Evolutionary conservation across 2,113 vertebrate genomes (phyloP).

Genomic region (Romanogobio albipinnatus): DNA sequence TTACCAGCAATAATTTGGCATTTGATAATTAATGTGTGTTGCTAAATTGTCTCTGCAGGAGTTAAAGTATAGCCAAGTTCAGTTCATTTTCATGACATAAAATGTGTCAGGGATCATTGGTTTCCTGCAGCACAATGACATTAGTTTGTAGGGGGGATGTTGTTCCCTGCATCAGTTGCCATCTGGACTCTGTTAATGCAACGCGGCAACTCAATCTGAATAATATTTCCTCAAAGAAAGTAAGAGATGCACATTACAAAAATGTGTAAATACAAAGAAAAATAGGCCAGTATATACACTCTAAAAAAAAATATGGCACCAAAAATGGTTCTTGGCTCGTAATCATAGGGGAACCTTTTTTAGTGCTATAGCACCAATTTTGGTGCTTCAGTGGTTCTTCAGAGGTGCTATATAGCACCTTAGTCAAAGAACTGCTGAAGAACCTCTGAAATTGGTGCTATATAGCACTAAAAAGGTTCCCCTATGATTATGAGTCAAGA

Average conservation of each 20-base stretch:
- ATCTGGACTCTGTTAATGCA: slow-evolving; percentile 63
- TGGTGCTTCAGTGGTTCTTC: no score
- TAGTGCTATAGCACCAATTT: no score
- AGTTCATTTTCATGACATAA: slow-evolving; percentile 65
- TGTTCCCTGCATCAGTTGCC: slow-evolving; percentile 63
- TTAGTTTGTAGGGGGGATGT: slow-evolving; percentile 69
- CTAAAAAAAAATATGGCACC: no score
- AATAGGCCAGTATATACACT: not conserved
- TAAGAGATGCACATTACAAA: not conserved
- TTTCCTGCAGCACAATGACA: slow-evolving; percentile 70
- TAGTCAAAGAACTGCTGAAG: no score
- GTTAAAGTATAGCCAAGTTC: slow-evolving; percentile 54
- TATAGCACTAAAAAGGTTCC: no score
- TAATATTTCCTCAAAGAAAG: slow-evolving; percentile 16
- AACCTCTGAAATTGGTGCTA: no score
- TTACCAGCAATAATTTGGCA: slow-evolving; percentile 40
- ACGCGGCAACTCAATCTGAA: slow-evolving; percentile 29
- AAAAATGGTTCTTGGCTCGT: no score
- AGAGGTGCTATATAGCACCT: no score
- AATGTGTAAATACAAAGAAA: not conserved
- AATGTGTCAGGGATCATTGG: slow-evolving; percentile 74
- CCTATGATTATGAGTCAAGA: no score
- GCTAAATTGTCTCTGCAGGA: slow-evolving; percentile 58
- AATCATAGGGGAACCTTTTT: no score
- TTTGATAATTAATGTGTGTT: slow-evolving; percentile 56